Evolutionary conservation across 2,113 vertebrate species (phyloP), one percentile per base, ranked within the genome.

Genomic region (Odocoileus hemionus): DNA sequence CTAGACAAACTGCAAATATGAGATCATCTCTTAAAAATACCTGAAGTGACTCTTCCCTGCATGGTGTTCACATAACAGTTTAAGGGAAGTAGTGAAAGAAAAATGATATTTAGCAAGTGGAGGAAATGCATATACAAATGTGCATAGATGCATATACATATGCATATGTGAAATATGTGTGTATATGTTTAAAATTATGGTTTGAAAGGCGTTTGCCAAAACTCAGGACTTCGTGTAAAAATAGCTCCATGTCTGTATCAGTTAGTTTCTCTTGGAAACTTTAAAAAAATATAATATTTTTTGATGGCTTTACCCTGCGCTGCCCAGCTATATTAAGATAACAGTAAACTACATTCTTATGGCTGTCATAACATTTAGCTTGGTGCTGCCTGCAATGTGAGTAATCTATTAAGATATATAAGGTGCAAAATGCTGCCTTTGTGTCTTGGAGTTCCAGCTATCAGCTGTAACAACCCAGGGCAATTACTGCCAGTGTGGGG

Each of bases 341-440:
- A 98, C 98, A 98, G 98, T 98, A 99, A 99, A 98, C 98, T 95
- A 97, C 96, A 98, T 99, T 99, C 98, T 98, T 99, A 99, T 98
- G 98, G 98, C 97, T 99, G 99, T 99, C 99, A 99, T 98, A 99
- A 99, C 98, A 98, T 99, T 99, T 99, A 79, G 96, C 98, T 98
- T 96, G 97, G 97, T 98, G 97, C 97, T 97, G 97, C 96, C 95
- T 98, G 97, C 98, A 96, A 98, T 52, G 23, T 0, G 57, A 98
- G 98, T 99, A 98, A 99, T 99, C 98, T 99, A 98, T 98, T 98
- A 98, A 98, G 98, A 99, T 98, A 98, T 91, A 97, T 89, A 99
- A 98, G 98, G 98, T 98, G 98, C 96, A 98, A 99, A 98, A 98
- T 86, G 95, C 98, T 8, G 96, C 97, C 95, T 98, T 97, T 94